Evolutionary conservation across 2,113 vertebrate genomes (phyloP), one percentile per base, ranked within the genome.

Genomic region (Mohoua ochrocephala): DNA sequence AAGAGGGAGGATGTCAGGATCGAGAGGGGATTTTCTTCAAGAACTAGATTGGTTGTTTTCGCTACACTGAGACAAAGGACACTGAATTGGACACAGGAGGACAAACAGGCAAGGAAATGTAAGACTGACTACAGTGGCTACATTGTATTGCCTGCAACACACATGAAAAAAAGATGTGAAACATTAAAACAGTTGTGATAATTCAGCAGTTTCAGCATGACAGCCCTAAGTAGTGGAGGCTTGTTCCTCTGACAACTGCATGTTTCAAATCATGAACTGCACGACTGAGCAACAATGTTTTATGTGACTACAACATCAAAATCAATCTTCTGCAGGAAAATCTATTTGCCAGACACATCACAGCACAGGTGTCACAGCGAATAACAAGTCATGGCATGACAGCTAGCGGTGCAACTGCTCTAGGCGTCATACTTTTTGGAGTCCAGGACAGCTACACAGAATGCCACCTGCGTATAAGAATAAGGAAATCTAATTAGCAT

Each of bases 11-110:
- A 95, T 89, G 76, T 89, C 70, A 59, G 64, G 60, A 86, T 5
- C 41, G 89, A 95, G 83, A 91, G 33, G 39, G 83, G 89, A 92
- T 93, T 95, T 95, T 88, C 86, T 93, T 78, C 86, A 78, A 91
- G 89, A 90, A 69, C 45, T 71, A 50, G 35, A 35, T 8, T 23
- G 54, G 67, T 59, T 86, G 52, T 23, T 93, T 74, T 70, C 91
- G 56, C 64, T 78, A 64, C 0, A 2, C 57, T 68, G 71, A 81
- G 71, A 65, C 35, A 70, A 90, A 84, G 84, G 64, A 27, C 35
- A 44, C 23, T 83, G 67, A 63, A 30, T 14, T 47, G 50, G 39
- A 86, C 30, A 77, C 59, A 63, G 23, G 17, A 91, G 45, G 33
- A 88, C 56, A 70, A 92, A 65, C 15, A 70, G 23, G 31, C 21